A percentile compares a stretch with the other conserved stretches of the same genome.
phyloP scores from a whole-genome alignment of 2,113 vertebrate species.

The Cyprinodon variegatus region DNA sequence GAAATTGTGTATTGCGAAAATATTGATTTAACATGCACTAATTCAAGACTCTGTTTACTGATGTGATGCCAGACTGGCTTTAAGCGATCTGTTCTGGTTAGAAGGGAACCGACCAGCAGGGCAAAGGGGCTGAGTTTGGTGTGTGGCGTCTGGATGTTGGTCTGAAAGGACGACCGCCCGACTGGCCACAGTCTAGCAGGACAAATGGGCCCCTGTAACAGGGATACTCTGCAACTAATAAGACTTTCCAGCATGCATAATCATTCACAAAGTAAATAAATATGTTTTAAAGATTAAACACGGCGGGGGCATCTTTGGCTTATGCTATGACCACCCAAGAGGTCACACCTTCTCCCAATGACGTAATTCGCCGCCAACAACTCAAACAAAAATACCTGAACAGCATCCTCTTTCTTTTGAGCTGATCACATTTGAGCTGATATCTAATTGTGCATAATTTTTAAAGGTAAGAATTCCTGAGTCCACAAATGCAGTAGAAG shows the following conservation, averaged over 20 bases:
- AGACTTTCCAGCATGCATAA: conserved; percentile 76
- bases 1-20: conserved; percentile 45
- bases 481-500: conserved; percentile 14
- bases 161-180: conserved; percentile 41
- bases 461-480: conserved; percentile 28
- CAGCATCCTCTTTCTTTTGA: conserved; percentile 32
- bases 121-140: conserved; percentile 23
- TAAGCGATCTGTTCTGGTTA: not conserved
- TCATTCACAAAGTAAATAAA: conserved; percentile 79
- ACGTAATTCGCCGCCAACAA: conserved; percentile 52
- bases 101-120: not conserved
- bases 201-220: conserved; percentile 78
- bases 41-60: conserved; percentile 39
- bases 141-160: conserved; percentile 58
- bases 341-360: conserved; percentile 47
- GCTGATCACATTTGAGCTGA: conserved; percentile 19
- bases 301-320: conserved; percentile 70
- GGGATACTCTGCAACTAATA: conserved; percentile 67
- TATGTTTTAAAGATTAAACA: conserved; percentile 77
- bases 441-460: conserved; percentile 48
- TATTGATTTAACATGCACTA: conserved; percentile 51
- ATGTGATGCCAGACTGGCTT: conserved; percentile 43
- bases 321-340: conserved; percentile 70
- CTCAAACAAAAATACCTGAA: conserved; percentile 62
- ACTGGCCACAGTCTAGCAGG: conserved; percentile 76